Evolutionary conservation across 2,113 vertebrate genomes (phyloP), one percentile per base, ranked within the genome.

Genomic region (Etheostoma spectabile): DNA sequence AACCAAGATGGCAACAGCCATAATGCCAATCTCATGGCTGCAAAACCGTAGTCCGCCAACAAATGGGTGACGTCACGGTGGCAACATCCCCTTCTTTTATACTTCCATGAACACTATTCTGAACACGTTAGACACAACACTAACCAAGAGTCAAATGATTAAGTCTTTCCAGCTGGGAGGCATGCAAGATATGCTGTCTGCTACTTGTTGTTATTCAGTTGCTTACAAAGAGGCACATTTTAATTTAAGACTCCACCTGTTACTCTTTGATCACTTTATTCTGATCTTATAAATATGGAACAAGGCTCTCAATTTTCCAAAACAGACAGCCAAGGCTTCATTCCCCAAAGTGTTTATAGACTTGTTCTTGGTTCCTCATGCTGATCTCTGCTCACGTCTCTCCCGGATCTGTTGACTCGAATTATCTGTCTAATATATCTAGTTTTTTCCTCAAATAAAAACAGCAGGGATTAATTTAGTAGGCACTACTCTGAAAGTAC

Each of bases 381-480:
- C 74, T 85, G 87, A 88, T 79, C 82, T 62, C 49, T 79, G 81
- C 76, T 75, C 75, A 22, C 33, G 66, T 88, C 76, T 84, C 85
- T 82, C 69, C 55, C 22, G 18, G 67, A 89, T 80, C 86, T 86
- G 87, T 91, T 88, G 22, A n/a, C 75, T 85, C 48, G 1, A 55
- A 86, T 93, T 88, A 91, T 82, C 88, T 49, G 35, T 18, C 71
- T 84, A 73, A 89, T 91, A 82, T 79, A 74, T 91, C 87, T n/a
- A 83, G 77, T 77, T 82, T 73, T 84, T 79, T 77, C 73, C 62
- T 74, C 73, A 22, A 86, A 87, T 53, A 72, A 59, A 86, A 86
- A 67, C 75, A 80, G 66, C 67, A 33, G 87, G 71, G 49, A 68
- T 80, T 77, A 19, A 64, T 87, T 88, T 79, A 59, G 30, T 21